Percentiles rank a stretch among this genome's conserved stretches.
Evolutionary conservation across 2,113 vertebrate genomes (phyloP).

Genomic region (Rynchops niger): DNA sequence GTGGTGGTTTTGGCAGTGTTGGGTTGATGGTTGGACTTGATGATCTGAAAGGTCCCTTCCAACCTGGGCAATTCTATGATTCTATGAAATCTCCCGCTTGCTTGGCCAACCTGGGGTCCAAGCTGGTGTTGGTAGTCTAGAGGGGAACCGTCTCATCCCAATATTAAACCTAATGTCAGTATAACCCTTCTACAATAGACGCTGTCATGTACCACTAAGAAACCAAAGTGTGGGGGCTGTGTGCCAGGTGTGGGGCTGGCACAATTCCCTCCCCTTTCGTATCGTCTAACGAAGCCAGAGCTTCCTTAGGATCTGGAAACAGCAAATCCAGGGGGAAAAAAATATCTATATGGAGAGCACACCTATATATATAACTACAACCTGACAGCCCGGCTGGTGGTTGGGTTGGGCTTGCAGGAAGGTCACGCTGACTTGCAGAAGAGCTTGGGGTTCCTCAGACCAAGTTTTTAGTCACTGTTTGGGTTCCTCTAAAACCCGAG

Average conservation of each 20-base stretch:
- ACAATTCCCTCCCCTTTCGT: not conserved
- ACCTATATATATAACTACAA: not conserved
- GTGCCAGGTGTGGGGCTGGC: not conserved
- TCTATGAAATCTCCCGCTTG: not conserved
- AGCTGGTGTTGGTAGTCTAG: not conserved
- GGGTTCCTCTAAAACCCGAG: not conserved
- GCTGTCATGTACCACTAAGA: not conserved
- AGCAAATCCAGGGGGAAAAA: not conserved
- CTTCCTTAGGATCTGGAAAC: not conserved
- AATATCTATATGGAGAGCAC: not conserved
- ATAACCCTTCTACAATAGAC: too few relatives aligned
- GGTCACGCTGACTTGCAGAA: not conserved
- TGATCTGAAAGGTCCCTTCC: not conserved
- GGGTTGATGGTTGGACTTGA: not conserved
- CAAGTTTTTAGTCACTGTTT: not conserved
- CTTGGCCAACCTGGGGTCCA: not conserved
- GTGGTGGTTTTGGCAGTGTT: too few relatives aligned
- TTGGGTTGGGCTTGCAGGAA: not conserved
- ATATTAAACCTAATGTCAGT: not conserved
- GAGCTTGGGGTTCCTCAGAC: not conserved
- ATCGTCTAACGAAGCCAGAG: accelerated
- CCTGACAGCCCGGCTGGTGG: too few relatives aligned
- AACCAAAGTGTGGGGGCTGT: not conserved
- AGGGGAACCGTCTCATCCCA: not conserved
- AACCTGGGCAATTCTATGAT: too few relatives aligned